Evolutionary conservation across 1,140 invertebrate species (phyloP), one percentile per base, ranked within the genome.

Genomic region (Drosophila oshimai): DNA sequence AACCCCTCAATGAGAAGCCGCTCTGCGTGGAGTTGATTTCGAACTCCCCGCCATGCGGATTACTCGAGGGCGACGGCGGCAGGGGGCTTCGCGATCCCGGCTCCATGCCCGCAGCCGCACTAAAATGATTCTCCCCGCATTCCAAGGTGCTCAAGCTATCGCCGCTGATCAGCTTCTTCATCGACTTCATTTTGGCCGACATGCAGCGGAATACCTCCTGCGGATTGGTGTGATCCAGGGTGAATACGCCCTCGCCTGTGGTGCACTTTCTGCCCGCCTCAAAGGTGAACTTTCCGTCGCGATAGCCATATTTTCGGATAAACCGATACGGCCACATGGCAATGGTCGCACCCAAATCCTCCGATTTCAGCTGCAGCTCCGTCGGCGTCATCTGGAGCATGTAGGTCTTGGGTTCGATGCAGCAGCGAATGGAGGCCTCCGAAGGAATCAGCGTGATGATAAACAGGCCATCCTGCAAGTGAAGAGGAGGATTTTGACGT

Each of bases 201-300:
- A 96, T 93, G 88, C 95, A 96, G 50, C 95, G 93, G 62, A 95
- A 96, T 53, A 97, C 96, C 90, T 96, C 95, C 71, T 95, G 94
- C 42, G 95, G 95, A 83, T 96, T 95, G 6, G 93, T 93, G 76
- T 96, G 95, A 79, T 96, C 94, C 61, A 97, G 92, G 50, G 94
- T 94, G 89, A 97, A 97, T 7, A 94, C 93, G 1, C 97, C 97
- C 92, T 97, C 96, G 1, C 97, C 97, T 3, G 96, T 96, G 61
- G 94, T 93, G 91, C 96, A 97, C 90, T 97, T 97, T 62, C 96
- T 92, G 3, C 97, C 97, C n/a, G 96, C 96, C 93, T 97, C 96
- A 91, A 98, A 97, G 13, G 95, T 96, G 84, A 98, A 97, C 84
- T 95, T 96, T 29, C 95, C 95, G 74, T 95, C 93, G 58, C 94